These are phyloP conservation scores for Microplitis demolitor DNA, from an alignment of 1,140 invertebrate species.

Conservation along the genomic window DNA sequence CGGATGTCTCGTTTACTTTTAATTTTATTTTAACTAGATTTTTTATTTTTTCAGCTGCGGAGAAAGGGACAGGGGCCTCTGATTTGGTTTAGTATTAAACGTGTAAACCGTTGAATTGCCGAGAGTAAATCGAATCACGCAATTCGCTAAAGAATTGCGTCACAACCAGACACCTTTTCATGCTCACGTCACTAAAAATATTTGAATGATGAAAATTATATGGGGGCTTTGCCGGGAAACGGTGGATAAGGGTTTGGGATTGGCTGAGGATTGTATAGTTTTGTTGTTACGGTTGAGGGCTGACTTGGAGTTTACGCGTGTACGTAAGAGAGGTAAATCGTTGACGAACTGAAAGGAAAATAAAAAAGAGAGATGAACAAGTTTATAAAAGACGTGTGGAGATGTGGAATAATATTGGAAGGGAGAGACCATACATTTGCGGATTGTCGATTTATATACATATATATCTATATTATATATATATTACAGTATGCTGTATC, in stretches of 20 bases:
- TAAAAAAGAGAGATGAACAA: too few species aligned
- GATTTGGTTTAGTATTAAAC: not conserved
- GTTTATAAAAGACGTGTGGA: too few species aligned
- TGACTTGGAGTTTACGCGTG: too few species aligned
- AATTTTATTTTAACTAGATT: too few species aligned
- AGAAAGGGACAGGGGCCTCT: not conserved
- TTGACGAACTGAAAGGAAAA: too few species aligned
- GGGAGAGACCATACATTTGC: too few species aligned
- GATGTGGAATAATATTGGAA: too few species aligned
- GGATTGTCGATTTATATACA: too few species aligned
- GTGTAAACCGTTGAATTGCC: not conserved
- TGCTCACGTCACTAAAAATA: not conserved
- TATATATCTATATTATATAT: not conserved
- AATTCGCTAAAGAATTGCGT: not conserved
- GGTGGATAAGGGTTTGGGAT: not conserved
- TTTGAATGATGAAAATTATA: not conserved
- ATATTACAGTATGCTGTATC: slow-evolving; percentile 33
- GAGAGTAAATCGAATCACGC: slow-evolving; percentile 1
- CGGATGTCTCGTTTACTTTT: too few species aligned
- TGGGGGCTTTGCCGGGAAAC: not conserved
- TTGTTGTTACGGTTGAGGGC: too few species aligned
- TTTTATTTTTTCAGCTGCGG: not conserved
- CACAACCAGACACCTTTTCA: slow-evolving; percentile 2
- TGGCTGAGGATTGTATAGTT: too few species aligned
- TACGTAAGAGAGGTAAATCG: too few species aligned